phyloP scores from a whole-genome alignment of 2,113 vertebrate species.

The Vulpes vulpes region DNA sequence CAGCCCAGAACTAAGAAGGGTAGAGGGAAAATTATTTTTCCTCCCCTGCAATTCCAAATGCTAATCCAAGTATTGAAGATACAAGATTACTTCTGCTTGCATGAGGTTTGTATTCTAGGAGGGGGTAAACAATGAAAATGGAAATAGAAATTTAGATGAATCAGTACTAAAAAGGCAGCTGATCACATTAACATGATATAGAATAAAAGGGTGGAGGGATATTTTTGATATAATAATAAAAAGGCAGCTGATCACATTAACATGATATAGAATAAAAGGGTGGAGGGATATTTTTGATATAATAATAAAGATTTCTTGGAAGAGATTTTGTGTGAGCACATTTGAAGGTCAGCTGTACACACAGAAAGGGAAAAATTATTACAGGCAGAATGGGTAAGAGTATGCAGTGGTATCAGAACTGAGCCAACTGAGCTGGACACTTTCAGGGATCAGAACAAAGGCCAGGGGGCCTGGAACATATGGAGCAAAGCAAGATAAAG shows the following conservation, averaged over 20 bases:
- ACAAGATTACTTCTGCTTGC: background rate
- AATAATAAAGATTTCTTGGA: background rate
- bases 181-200: background rate
- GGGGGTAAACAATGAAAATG: background rate
- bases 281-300: background rate
- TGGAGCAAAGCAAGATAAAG: rapidly evolving
- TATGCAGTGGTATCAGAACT: background rate
- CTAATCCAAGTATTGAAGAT: background rate
- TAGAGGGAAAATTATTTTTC: background rate
- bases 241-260: background rate
- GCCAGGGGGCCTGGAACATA: background rate
- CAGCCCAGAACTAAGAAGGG: background rate
- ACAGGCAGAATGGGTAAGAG: rapidly evolving
- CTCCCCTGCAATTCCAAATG: background rate
- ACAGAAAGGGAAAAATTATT: background rate
- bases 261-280: background rate
- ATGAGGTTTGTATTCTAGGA: background rate
- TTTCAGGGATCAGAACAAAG: background rate
- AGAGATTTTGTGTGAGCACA: background rate
- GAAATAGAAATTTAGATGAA: background rate
- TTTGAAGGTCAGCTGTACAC: background rate
- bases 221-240: background rate
- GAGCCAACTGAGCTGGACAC: background rate
- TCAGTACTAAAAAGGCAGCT: background rate
- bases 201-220: background rate